phyloP scores from a whole-genome alignment of 2,113 vertebrate species.

The Geothlypis trichas region DNA sequence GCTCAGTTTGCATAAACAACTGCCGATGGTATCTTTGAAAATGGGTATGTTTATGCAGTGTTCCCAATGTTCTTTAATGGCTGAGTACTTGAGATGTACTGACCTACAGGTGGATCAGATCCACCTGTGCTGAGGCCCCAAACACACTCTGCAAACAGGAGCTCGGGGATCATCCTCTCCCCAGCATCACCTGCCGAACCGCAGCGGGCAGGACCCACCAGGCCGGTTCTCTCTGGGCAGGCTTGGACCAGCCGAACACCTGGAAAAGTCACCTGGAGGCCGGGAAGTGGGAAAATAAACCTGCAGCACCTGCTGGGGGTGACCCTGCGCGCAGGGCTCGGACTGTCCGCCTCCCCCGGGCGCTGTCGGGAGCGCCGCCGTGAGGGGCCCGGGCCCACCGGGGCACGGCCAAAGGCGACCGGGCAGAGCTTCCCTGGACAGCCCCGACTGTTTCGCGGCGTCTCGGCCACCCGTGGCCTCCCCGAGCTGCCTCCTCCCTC shows the following conservation, averaged over 20 bases:
- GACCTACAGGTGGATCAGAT: too few species aligned
- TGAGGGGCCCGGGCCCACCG: background rate
- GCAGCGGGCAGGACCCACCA: background rate
- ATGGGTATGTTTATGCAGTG: background rate
- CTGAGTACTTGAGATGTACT: background rate
- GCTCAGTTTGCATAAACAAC: background rate
- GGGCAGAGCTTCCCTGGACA: background rate
- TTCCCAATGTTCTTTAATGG: background rate
- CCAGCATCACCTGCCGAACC: background rate
- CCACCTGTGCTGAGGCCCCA: background rate
- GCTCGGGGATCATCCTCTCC: background rate
- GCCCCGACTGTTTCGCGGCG: background rate
- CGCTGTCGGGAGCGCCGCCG: fast-evolving
- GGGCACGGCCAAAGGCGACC: background rate
- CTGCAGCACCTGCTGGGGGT: fast-evolving
- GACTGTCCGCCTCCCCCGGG: background rate
- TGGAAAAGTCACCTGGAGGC: background rate
- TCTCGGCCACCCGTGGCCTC: background rate
- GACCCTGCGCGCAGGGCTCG: fast-evolving
- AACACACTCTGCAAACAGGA: background rate
- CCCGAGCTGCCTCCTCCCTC: background rate
- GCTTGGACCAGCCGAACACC: background rate
- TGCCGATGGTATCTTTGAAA: background rate
- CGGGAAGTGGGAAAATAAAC: background rate
- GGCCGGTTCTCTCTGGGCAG: background rate